Conservation (phyloP, 2,888 invertebrate genomes). For the Pelosia muscerda region DNA sequence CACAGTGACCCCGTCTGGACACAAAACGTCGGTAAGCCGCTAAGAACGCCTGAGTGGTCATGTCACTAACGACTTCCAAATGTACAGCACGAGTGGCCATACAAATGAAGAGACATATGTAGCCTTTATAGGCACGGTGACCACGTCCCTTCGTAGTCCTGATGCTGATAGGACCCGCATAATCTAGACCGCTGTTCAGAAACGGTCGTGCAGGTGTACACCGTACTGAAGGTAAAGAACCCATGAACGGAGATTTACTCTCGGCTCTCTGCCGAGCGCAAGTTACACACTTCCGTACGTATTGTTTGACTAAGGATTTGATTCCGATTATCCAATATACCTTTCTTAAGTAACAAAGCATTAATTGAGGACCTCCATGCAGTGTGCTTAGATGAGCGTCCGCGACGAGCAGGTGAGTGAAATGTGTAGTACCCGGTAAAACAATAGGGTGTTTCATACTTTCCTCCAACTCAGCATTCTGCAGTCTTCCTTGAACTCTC, state of each 20-base stretch:
- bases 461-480: background rate
- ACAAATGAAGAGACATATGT: background rate
- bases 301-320: too few species aligned
- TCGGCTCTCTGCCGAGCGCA: background rate
- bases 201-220: background rate
- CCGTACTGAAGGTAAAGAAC: background rate
- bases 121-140: background rate
- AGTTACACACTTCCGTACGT: background rate
- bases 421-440: background rate
- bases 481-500: background rate
- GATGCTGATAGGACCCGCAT: background rate
- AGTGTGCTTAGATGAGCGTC: background rate
- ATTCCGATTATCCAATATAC: too few species aligned
- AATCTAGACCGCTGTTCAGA: background rate
- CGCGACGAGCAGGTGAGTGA: background rate
- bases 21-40: too few species aligned
- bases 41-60: too few species aligned
- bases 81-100: background rate
- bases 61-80: too few species aligned
- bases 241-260: background rate
- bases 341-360: too few species aligned
- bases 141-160: background rate
- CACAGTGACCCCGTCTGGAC: background rate
- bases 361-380: too few species aligned
- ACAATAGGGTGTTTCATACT: background rate